phyloP scores from a whole-genome alignment of 2,113 vertebrate genomes.

The Dasyurus viverrinus region DNA sequence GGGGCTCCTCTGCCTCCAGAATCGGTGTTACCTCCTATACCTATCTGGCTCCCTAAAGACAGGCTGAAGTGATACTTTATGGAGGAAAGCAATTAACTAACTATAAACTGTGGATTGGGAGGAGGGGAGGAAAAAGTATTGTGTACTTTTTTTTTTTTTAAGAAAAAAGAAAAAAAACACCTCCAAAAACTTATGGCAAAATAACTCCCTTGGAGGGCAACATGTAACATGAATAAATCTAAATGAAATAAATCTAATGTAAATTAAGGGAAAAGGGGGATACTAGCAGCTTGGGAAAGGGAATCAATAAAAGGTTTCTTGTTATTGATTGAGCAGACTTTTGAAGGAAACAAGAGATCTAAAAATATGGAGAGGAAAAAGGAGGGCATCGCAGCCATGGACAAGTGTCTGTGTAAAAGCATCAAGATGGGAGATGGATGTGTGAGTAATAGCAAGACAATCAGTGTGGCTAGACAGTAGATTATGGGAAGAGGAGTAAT shows the following conservation, averaged over 20 bases:
- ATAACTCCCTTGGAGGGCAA: background rate
- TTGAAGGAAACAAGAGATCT: background rate
- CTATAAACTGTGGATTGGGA: background rate
- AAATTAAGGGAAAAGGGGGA: background rate
- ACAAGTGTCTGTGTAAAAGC: background rate
- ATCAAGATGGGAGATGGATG: background rate
- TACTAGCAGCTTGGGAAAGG: background rate
- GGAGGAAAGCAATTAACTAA: background rate
- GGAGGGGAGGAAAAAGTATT: background rate
- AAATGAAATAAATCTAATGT: background rate
- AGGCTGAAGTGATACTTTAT: background rate
- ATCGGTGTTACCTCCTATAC: background rate
- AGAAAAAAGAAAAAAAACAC: background rate
- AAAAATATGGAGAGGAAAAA: background rate
- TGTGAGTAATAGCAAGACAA: background rate
- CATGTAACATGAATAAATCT: background rate
- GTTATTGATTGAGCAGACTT: background rate
- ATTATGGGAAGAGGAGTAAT: background rate
- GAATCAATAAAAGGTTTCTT: background rate
- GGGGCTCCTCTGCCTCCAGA: background rate
- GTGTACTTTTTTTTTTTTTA: background rate
- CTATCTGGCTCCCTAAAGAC: background rate
- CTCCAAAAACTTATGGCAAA: background rate
- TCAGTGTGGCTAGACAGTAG: background rate
- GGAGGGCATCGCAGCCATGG: background rate